Evolutionary conservation across 2,113 vertebrate species (phyloP).

Genomic region (Beaufortia kweichowensis): DNA sequence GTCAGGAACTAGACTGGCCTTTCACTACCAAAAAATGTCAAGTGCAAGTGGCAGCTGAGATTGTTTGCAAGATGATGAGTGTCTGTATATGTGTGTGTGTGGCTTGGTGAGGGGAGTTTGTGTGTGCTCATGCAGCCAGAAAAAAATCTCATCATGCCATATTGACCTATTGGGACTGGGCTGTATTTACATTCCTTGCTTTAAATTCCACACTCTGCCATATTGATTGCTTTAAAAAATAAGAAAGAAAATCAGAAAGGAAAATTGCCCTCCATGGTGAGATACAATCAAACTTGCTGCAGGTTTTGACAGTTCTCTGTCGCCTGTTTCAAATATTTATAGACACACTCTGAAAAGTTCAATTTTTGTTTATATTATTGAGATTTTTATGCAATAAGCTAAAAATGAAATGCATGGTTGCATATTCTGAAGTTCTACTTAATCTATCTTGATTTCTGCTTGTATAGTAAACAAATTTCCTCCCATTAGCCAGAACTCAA

Average conservation of each 20-base stretch:
- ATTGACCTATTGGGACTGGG: conserved; percentile 49
- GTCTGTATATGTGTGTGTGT: conserved; percentile 43
- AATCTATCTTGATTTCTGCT: background rate
- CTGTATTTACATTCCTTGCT: conserved; percentile 49
- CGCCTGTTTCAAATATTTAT: conserved; percentile 37
- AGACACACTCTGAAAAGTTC: background rate
- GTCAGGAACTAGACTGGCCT: conserved; percentile 48
- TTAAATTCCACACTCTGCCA: conserved; percentile 38
- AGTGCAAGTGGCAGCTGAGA: conserved; percentile 44
- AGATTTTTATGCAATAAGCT: background rate
- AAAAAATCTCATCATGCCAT: conserved; percentile 49
- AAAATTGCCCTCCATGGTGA: conserved; percentile 16
- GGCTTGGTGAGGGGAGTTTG: conserved; percentile 16
- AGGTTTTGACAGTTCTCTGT: conserved; percentile 25
- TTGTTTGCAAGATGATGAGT: conserved; percentile 55
- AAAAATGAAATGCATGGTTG: background rate
- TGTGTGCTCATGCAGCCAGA: conserved; percentile 20
- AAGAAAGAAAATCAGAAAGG: background rate
- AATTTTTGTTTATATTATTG: background rate
- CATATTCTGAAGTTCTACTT: background rate
- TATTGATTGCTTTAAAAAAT: conserved; percentile 34
- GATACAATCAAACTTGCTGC: conserved; percentile 45
- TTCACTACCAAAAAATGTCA: conserved; percentile 53
- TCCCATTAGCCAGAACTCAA: background rate
- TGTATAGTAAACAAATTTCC: background rate